Evolutionary conservation across 2,113 vertebrate genomes (phyloP).

Genomic region (Indri indri): DNA sequence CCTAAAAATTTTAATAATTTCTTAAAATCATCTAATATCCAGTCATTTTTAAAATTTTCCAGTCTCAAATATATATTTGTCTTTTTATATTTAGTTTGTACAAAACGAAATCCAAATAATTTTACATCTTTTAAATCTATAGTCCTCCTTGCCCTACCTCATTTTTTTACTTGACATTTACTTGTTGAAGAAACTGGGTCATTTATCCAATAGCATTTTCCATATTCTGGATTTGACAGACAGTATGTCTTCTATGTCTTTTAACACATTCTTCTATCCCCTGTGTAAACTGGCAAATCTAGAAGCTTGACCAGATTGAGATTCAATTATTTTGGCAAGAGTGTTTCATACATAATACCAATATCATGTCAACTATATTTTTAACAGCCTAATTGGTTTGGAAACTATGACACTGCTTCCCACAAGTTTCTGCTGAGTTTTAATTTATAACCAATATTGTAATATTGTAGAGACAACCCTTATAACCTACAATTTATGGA

Average conservation of each 20-base stretch:
- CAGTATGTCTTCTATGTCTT: not conserved
- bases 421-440: not conserved
- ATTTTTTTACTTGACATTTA: not conserved
- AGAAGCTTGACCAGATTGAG: not conserved
- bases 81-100: not conserved
- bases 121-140: conserved; percentile 1
- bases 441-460: not conserved
- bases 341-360: not conserved
- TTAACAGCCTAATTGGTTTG: not conserved
- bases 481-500: not conserved
- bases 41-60: not conserved
- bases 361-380: not conserved
- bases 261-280: not conserved
- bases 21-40: not conserved
- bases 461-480: not conserved
- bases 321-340: not conserved
- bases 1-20: not conserved
- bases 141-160: not conserved
- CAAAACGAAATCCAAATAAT: not conserved
- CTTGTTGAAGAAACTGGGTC: not conserved
- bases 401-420: not conserved
- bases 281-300: not conserved
- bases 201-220: not conserved
- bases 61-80: not conserved
- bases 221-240: not conserved